Evolutionary conservation across 1,140 invertebrate genomes (phyloP).

Genomic region (Lepidotrigona ventralis): DNA sequence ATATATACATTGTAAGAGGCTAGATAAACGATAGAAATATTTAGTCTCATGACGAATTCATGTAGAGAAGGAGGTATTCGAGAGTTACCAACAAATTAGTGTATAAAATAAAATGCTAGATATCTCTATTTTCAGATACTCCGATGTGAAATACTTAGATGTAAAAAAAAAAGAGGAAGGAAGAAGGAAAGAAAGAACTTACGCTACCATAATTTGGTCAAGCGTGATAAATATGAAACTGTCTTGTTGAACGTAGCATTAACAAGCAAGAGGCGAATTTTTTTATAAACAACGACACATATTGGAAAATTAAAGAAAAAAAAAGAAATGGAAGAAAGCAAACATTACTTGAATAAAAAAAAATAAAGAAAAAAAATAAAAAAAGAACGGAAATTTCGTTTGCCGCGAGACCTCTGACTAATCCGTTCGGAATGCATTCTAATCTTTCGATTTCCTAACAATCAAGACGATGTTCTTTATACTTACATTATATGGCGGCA

Average conservation of each 20-base stretch:
- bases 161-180: slow-evolving; percentile 33
- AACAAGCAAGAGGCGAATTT: slow-evolving; percentile 1
- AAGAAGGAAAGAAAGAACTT: background rate
- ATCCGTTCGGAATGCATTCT: slow-evolving; percentile 26
- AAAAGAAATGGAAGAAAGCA: background rate
- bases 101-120: slow-evolving; percentile 35
- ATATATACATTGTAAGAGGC: slow-evolving; percentile 56
- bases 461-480: slow-evolving; percentile 41
- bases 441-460: slow-evolving; percentile 52
- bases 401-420: slow-evolving; percentile 32
- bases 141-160: slow-evolving; percentile 47
- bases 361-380: background rate
- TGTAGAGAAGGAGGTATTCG: slow-evolving; percentile 34
- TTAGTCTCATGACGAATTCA: slow-evolving; percentile 43
- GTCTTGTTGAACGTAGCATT: slow-evolving; percentile 37
- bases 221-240: slow-evolving; percentile 1
- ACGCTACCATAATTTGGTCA: background rate
- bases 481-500: slow-evolving; percentile 27
- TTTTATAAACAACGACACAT: slow-evolving; percentile 36
- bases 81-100: slow-evolving; percentile 41
- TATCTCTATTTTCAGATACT: slow-evolving; percentile 53
- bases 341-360: slow-evolving; percentile 23
- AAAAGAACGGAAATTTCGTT: slow-evolving; percentile 1
- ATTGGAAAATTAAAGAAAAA: background rate
- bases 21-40: slow-evolving; percentile 46